Base-by-base conservation (phyloP, 2,113 vertebrate genomes). In the Sceloporus tristichus region DNA sequence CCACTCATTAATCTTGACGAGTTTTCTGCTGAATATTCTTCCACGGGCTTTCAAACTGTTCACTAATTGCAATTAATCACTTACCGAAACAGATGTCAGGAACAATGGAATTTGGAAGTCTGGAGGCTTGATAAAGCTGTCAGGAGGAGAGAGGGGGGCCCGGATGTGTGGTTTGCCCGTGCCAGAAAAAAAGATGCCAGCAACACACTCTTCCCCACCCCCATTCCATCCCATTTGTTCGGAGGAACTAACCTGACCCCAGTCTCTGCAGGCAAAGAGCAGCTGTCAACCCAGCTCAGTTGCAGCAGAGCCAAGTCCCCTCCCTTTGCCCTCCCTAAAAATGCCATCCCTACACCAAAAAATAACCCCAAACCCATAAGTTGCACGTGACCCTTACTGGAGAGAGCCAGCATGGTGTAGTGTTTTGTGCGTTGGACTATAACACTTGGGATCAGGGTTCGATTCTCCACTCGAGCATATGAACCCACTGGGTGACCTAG, bases 51-150 rank as follows among this genome's bases (percentile, higher is more conserved):
- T 99, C 98, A 98, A 98, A 98, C 97, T 95, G 95, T 96, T 98
- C 93, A 92, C 98, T 99, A 99, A 99, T 99, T 99, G 98, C 98
- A 99, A 99, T 99, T 99, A 99, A 99, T 99, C 98, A 99, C 97
- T 96, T 97, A 97, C 97, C 90, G 98, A 99, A 99, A 98, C 98
- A 99, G 98, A 99, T 98, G 98, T 98, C 98, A 97, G 96, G 96
- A 97, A 99, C 98, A 98, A 98, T 98, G 98, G 98, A 97, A 96
- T 94, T 93, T 95, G 97, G 97, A 96, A 96, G 96, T 95, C 94
- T 94, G 95, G 94, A 94, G 96, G 95, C 95, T 96, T 96, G 97
- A 98, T 97, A 96, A 97, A 98, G 97, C 97, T 97, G 97, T 98
- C 98, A 98, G 73, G 76, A 34, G 81, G 81, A 76, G 73, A 74